Evolutionary conservation across 2,113 vertebrate species (phyloP), one percentile per base, ranked within the genome.

Genomic region (Physeter macrocephalus): DNA sequence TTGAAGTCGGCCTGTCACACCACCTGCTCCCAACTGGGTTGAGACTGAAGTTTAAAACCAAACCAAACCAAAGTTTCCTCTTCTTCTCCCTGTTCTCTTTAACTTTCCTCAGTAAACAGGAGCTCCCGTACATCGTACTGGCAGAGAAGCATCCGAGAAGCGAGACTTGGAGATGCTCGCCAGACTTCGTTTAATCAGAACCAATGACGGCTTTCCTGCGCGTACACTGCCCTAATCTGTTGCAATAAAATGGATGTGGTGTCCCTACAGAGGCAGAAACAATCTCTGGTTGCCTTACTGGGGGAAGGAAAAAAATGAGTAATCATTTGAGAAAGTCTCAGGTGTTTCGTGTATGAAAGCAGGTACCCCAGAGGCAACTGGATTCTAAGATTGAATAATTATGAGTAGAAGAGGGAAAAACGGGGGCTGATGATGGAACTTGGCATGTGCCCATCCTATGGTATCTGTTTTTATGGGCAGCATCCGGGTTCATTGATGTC

Each of bases 41-140:
- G 95, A 95, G 92, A 69, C 34, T 87, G 80, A 96, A 95, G 84
- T 84, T 93, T 43, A 52, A 94, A 90, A n/a, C 39, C 72, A 31
- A 89, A n/a, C 18, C n/a, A 21, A n/a, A n/a, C n/a, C n/a, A n/a
- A n/a, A n/a, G n/a, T n/a, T n/a, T n/a, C n/a, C n/a, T n/a, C n/a
- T n/a, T n/a, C n/a, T n/a, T 80, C 52, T 64, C 86, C 49, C 62
- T 14, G 54, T 78, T 75, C 62, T 23, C 6, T 29, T 62, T 49
- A 71, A 36, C n/a, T 13, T 81, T 41, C 49, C 23, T 64, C 77
- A 17, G 41, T 71, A 61, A 61, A 92, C 67, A 61, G 72, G 69
- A 82, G 59, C 43, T 29, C 46, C 21, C 0, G 3, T 2, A 54
- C 39, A 4, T 34, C 67, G 21, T 6, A 59, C 59, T 1, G 5